These are phyloP conservation scores for Bovichtus diacanthus DNA, from an alignment of 2,797 vertebrate species.

Conservation along the genomic window DNA sequence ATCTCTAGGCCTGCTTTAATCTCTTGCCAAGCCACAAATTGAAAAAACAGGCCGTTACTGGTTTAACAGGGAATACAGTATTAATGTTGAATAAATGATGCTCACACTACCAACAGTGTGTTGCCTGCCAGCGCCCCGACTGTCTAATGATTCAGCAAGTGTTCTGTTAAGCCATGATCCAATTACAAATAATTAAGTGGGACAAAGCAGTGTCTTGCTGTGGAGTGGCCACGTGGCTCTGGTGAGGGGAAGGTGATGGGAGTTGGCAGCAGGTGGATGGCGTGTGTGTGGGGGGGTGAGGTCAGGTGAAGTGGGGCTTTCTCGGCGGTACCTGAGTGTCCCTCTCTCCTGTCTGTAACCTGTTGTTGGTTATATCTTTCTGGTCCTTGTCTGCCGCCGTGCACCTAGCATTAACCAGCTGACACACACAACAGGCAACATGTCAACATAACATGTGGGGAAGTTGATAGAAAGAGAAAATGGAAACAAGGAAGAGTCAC, in stretches of 20 bases:
- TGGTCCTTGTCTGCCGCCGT: conserved; percentile 98
- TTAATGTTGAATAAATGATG: neutral
- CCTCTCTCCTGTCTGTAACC: conserved; percentile 99
- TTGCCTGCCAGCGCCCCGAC: neutral
- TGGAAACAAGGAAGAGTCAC: conserved; percentile 33
- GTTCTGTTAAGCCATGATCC: neutral
- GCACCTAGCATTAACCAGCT: conserved; percentile 98
- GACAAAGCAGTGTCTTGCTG: conserved; percentile 62
- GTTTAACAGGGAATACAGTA: neutral
- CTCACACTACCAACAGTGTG: neutral
- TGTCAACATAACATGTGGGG: conserved; percentile 71
- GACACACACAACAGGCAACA: conserved; percentile 83
- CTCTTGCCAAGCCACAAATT: neutral
- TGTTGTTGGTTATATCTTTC: conserved; percentile 99
- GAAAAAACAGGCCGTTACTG: neutral
- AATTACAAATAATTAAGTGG: conserved; percentile 27
- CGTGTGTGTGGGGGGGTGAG: conserved; percentile 41
- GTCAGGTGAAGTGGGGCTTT: conserved; percentile 50
- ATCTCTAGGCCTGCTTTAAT: neutral
- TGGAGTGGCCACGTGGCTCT: conserved; percentile 71
- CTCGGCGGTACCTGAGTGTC: conserved; percentile 94
- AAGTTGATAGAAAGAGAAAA: conserved; percentile 33
- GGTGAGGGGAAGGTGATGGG: conserved; percentile 76
- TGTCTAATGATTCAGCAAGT: neutral
- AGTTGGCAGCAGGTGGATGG: conserved; percentile 65